A percentile compares a stretch with the other conserved stretches of the same genome.
Conservation (phyloP, 2,888 invertebrate species). For the Nephrotoma guestfalica region DNA sequence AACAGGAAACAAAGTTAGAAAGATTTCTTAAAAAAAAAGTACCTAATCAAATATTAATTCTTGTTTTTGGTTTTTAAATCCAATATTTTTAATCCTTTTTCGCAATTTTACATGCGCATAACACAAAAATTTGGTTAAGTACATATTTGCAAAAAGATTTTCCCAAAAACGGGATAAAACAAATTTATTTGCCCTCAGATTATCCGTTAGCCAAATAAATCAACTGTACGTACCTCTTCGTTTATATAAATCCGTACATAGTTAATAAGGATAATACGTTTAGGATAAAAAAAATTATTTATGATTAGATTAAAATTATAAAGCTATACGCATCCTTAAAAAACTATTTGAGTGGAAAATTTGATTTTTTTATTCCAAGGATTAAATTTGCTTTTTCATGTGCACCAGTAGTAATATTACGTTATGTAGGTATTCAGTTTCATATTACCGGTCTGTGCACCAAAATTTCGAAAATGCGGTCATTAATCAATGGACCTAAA, state of each 20-base stretch:
- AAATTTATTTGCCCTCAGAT: background rate
- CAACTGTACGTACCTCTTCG: background rate
- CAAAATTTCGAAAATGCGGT: background rate
- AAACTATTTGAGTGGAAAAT: background rate
- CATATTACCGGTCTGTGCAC: background rate
- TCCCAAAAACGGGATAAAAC: background rate
- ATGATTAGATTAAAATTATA: background rate
- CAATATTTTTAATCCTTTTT: background rate
- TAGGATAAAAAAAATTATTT: background rate
- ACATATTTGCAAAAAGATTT: background rate
- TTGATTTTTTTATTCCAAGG: background rate
- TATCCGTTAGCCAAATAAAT: background rate
- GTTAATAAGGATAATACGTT: background rate
- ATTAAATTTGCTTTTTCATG: background rate
- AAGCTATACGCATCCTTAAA: background rate
- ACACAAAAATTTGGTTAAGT: background rate
- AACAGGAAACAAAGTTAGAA: background rate
- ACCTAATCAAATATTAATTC: background rate
- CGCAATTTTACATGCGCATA: background rate
- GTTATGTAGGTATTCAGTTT: background rate
- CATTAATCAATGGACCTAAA: background rate
- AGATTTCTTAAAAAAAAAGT: background rate
- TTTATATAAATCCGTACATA: background rate
- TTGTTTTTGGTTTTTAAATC: background rate
- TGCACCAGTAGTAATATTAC: background rate